These are phyloP conservation scores for Tachysurus vachellii DNA, from an alignment of 2,113 vertebrate species.

Conservation along the genomic window DNA sequence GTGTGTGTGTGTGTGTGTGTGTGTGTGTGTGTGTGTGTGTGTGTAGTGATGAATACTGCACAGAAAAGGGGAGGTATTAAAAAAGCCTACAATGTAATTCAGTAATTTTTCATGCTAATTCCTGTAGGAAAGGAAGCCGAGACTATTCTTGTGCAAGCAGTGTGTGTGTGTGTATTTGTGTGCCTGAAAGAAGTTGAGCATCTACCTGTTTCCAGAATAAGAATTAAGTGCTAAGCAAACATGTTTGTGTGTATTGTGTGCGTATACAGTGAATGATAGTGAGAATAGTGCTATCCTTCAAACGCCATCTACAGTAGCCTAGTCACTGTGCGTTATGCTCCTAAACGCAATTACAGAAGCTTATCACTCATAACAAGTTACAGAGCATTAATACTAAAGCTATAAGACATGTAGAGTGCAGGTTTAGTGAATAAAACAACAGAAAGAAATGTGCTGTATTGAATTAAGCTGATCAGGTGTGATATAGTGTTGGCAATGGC, in stretches of 20 bases:
- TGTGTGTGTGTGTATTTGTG: not conserved
- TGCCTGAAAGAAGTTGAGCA: not conserved
- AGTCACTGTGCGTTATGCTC: conserved; percentile 41
- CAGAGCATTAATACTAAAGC: conserved; percentile 10
- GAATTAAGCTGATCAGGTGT: not conserved
- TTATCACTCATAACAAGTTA: conserved; percentile 19
- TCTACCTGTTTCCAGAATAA: conserved; percentile 1
- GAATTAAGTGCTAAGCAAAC: conserved; percentile 13
- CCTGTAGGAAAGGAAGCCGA: conserved; percentile 1
- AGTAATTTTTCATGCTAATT: conserved; percentile 26
- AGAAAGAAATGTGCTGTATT: not conserved
- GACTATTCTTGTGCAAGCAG: conserved; percentile 17
- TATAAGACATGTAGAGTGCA: not conserved
- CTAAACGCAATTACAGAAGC: conserved; percentile 26
- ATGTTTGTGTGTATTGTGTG: not conserved
- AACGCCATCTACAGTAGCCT: conserved; percentile 2
- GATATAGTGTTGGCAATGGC: conserved; percentile 26
- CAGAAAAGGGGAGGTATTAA: not conserved
- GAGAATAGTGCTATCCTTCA: conserved; percentile 15
- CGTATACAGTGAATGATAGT: conserved; percentile 9
- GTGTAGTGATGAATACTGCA: conserved; percentile 1
- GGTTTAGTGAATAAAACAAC: conserved; percentile 9
- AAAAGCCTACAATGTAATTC: conserved; percentile 16
- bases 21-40: conserved; percentile 22
- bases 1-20: not conserved